Conservation (phyloP, 1,140 invertebrate genomes). For the Danaus plexippus region DNA sequence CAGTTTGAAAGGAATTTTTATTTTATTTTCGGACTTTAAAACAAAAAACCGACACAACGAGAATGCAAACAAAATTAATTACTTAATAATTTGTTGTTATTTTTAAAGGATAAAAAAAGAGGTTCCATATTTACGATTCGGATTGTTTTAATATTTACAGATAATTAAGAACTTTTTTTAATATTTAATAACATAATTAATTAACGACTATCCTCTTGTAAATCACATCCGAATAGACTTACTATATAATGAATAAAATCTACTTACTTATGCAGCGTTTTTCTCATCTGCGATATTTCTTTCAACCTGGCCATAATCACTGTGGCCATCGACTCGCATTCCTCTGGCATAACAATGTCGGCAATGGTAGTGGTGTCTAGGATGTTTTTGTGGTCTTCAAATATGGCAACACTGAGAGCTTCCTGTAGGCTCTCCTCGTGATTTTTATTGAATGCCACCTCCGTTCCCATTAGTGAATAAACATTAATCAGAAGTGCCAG, state of each 20-base stretch:
- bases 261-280: conserved; percentile 51
- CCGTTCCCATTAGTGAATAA: conserved; percentile 75
- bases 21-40: no score
- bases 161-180: no score
- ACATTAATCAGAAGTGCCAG: conserved; percentile 74
- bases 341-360: conserved; percentile 41
- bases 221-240: no score
- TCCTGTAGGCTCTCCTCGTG: conserved; percentile 72
- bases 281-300: conserved; percentile 55
- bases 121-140: no score
- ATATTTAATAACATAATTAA: no score
- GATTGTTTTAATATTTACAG: no score
- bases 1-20: no score
- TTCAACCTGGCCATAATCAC: conserved; percentile 49
- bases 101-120: no score
- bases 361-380: conserved; percentile 15
- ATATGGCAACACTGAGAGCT: conserved; percentile 72
- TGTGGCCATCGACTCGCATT: conserved; percentile 41
- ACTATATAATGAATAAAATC: background rate
- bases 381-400: conserved; percentile 70
- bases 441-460: conserved; percentile 70
- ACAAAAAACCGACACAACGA: no score
- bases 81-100: no score
- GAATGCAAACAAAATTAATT: no score
- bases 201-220: no score